Conservation (phyloP, 2,797 vertebrate species). For the Sebastes taczanowskii region DNA sequence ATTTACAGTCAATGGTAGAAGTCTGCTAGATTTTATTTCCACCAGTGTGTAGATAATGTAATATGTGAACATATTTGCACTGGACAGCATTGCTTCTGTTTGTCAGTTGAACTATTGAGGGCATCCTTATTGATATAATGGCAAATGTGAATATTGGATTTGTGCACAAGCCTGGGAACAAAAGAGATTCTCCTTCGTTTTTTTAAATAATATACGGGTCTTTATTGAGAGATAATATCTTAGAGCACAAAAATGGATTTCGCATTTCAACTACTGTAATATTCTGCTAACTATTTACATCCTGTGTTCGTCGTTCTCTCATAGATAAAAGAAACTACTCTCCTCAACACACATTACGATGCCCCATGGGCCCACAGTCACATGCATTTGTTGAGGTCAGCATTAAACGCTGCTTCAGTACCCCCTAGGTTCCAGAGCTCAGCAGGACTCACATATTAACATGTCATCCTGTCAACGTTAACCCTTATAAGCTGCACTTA, state of each 20-base stretch:
- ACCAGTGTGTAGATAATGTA: neutral
- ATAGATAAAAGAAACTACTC: neutral
- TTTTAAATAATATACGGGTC: too few species aligned
- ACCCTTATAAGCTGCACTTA: neutral
- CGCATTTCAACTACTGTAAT: too few species aligned
- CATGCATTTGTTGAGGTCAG: neutral
- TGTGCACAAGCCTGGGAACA: too few species aligned
- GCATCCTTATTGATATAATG: neutral
- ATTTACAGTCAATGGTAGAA: too few species aligned
- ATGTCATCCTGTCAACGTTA: neutral
- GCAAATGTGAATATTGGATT: neutral
- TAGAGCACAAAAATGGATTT: too few species aligned
- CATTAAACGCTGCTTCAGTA: neutral
- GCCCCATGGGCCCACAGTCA: neutral
- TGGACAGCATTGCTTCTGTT: neutral
- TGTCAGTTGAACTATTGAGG: neutral
- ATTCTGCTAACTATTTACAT: too few species aligned
- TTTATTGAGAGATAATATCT: too few species aligned
- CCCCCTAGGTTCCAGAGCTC: neutral
- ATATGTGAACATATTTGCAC: neutral
- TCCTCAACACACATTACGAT: neutral
- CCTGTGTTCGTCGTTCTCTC: too few species aligned
- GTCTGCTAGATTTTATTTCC: too few species aligned
- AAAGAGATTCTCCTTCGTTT: too few species aligned
- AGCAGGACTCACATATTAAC: neutral